Evolutionary conservation across 2,113 vertebrate species (phyloP).

Genomic region (Hyla sarda): DNA sequence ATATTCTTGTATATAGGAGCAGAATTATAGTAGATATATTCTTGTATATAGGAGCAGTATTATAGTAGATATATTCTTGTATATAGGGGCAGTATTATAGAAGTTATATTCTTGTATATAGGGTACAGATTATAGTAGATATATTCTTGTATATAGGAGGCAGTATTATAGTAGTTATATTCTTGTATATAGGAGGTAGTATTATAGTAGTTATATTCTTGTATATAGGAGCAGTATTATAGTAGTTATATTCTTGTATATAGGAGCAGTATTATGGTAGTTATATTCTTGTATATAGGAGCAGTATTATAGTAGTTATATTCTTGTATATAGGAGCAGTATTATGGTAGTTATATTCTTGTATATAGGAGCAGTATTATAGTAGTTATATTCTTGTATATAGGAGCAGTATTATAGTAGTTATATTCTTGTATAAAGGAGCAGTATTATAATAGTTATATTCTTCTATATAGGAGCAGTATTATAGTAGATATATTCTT

Average conservation of each 20-base stretch:
- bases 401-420: neutral
- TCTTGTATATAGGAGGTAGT: neutral
- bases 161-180: constrained; percentile 13
- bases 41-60: too few relatives aligned
- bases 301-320: too few relatives aligned
- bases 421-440: neutral
- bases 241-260: neutral
- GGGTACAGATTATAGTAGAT: neutral
- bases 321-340: too few relatives aligned
- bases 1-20: too few relatives aligned
- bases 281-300: too few relatives aligned
- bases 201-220: constrained; percentile 5
- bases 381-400: neutral
- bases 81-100: constrained; percentile 4
- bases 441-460: neutral
- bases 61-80: too few relatives aligned
- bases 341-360: too few relatives aligned
- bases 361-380: too few relatives aligned
- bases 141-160: neutral
- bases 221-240: neutral
- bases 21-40: too few relatives aligned
- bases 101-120: constrained; percentile 4
- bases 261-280: too few relatives aligned
- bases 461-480: too few relatives aligned
- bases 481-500: too few relatives aligned